phyloP scores from a whole-genome alignment of 2,797 vertebrate species.

The Sandelia bainsii region DNA sequence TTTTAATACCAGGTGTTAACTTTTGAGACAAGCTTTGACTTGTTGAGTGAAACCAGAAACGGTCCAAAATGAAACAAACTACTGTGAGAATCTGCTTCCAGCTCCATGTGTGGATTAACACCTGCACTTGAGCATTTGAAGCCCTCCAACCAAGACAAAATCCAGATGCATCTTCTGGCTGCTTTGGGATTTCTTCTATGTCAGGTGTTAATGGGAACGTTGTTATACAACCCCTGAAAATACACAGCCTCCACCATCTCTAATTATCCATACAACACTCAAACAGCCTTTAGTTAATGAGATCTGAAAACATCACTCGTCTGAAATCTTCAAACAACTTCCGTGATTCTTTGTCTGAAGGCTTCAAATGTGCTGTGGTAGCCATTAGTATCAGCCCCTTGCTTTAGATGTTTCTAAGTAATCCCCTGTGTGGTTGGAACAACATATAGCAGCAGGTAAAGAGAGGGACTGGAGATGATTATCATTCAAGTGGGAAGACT shows the following conservation, averaged over 20 bases:
- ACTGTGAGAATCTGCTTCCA: conserved; percentile 49
- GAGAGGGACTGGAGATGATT: conserved; percentile 39
- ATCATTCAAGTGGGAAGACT: conserved; percentile 33
- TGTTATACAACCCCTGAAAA: conserved; percentile 74
- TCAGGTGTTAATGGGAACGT: conserved; percentile 79
- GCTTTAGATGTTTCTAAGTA: conserved; percentile 57
- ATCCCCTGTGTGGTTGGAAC: conserved; percentile 45
- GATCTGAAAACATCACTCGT: conserved; percentile 79
- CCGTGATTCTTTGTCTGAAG: conserved; percentile 68
- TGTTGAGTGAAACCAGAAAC: conserved; percentile 52
- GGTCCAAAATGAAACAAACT: conserved; percentile 34
- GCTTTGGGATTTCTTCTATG: conserved; percentile 75
- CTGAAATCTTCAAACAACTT: conserved; percentile 77
- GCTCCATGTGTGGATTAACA: conserved; percentile 60
- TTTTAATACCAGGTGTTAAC: conserved; percentile 37
- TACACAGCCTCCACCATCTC: conserved; percentile 69
- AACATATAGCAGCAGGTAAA: conserved; percentile 46
- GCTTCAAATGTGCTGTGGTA: conserved; percentile 66
- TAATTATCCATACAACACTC: conserved; percentile 80
- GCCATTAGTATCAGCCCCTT: conserved; percentile 59
- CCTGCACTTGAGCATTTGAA: conserved; percentile 65
- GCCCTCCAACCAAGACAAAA: conserved; percentile 71
- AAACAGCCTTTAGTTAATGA: conserved; percentile 81
- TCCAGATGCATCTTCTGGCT: conserved; percentile 74
- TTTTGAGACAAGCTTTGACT: conserved; percentile 55